These are phyloP conservation scores for Lucifuga dentata DNA, from an alignment of 2,113 vertebrate species.

Conservation along the genomic window DNA sequence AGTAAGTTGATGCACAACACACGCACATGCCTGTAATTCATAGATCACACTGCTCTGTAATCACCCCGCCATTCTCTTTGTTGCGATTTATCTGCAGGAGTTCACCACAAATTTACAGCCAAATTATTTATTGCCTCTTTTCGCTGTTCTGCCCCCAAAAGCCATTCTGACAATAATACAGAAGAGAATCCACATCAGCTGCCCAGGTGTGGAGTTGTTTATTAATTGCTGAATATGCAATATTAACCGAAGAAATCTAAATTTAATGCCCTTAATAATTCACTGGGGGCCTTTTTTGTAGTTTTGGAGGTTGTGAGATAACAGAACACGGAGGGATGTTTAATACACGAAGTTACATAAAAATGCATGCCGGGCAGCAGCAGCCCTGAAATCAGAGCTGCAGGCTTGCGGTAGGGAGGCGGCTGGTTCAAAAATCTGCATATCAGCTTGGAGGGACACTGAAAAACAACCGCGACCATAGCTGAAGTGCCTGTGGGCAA, in stretches of 20 bases:
- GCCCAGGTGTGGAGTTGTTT: too few species aligned
- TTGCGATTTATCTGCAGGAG: slow-evolving; percentile 15
- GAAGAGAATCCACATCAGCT: background rate
- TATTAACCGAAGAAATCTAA: too few species aligned
- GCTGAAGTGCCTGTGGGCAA: too few species aligned
- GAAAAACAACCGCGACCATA: too few species aligned
- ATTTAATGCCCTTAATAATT: too few species aligned
- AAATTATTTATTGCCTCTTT: slow-evolving; percentile 12
- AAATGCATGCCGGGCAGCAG: slow-evolving; percentile 6
- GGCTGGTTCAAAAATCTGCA: slow-evolving; percentile 9
- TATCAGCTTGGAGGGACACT: slow-evolving; percentile 2
- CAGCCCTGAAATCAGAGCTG: background rate
- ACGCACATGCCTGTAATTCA: background rate
- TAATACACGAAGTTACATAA: slow-evolving; percentile 5
- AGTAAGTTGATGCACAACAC: slow-evolving; percentile 77
- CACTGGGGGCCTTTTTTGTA: too few species aligned
- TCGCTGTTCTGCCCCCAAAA: background rate
- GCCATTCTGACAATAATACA: background rate
- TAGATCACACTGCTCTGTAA: background rate
- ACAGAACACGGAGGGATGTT: slow-evolving; percentile 38
- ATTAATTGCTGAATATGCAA: too few species aligned
- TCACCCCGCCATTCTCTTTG: background rate
- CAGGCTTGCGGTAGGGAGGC: slow-evolving; percentile 4
- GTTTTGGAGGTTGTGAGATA: slow-evolving; percentile 9
- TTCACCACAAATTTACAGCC: slow-evolving; percentile 9